Base-by-base conservation (phyloP, 1,140 invertebrate species). In the Drosophila repleta region DNA sequence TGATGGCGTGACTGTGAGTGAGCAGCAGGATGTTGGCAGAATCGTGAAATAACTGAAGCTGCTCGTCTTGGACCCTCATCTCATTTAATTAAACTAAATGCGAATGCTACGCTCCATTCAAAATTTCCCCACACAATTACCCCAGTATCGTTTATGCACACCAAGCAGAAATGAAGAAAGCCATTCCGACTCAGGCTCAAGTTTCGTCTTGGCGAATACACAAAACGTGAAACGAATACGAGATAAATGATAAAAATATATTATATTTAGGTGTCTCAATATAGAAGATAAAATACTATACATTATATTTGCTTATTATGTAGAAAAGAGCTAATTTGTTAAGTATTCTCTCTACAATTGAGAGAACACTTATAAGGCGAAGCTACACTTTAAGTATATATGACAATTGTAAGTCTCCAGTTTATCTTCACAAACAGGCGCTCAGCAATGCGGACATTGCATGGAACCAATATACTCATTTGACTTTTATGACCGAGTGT, bases 11-110 rank as follows among this genome's bases (percentile, higher is more conserved):
- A 45, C 52, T 55, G 56, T 72, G 29, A 56, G 43, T 29, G 21
- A 37, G 41, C 18, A 32, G 52, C 46, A 66, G 74, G 43, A 73
- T 49, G 35, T 39, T 17, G 24, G n/a, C 56, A 13, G 74, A 20
- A 56, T 37, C 29, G 29, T 32, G 32, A 35, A 35, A 35, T 35
- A 11, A 6, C 26, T 17, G 18, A 13, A 11, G 26, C 52, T 37
- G 20, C 35, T 18, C 17, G 43, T 10, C 64, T 60, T 13, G n/a
- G 41, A 61, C 65, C 41, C 55, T 84, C 77, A 77, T 81, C 74
- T 49, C 48, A 74, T 66, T 62, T 85, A 85, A 85, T 85, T 81
- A 87, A 81, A 87, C 74, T 87, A 78, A 85, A 85, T 85, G 57
- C 76, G 48, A 68, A 79, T 63, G 79, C 51, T 64, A 45, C 67